These are phyloP conservation scores for Zoanthus sociatus DNA, from an alignment of 92 coral and sea anemone genomes.

Conservation along the genomic window DNA sequence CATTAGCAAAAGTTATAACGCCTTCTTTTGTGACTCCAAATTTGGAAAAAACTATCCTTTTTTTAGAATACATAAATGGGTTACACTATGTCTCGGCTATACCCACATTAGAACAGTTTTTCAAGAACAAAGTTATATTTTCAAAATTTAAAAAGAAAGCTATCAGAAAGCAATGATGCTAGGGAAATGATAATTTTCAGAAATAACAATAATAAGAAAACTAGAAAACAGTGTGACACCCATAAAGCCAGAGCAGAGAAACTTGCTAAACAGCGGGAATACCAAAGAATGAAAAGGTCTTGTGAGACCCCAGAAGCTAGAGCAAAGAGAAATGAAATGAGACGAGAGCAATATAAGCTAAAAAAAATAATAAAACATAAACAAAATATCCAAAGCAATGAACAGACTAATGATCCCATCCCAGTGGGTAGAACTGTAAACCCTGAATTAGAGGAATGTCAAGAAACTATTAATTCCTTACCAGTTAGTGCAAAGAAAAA, in stretches of 20 bases:
- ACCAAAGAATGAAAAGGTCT: conserved; percentile 47
- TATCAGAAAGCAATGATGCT: conserved; percentile 52
- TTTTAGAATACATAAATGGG: conserved; percentile 43
- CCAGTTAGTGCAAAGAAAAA: conserved; percentile 30
- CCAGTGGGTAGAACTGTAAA: conserved; percentile 36
- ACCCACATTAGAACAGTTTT: neutral
- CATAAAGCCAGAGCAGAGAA: conserved; percentile 27
- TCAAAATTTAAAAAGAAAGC: conserved; percentile 54
- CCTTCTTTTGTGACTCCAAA: conserved; percentile 23
- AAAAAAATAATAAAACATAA: conserved; percentile 28
- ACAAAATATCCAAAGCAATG: conserved; percentile 26
- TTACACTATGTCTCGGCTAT: conserved; percentile 54
- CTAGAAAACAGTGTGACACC: conserved; percentile 30
- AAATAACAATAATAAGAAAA: conserved; percentile 39
- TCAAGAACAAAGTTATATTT: conserved; percentile 17
- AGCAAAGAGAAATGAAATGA: conserved; percentile 48
- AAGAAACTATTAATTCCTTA: conserved; percentile 16
- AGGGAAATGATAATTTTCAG: conserved; percentile 44
- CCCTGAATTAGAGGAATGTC: conserved; percentile 40
- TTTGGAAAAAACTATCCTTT: conserved; percentile 43
- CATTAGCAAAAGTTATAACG: conserved; percentile 57
- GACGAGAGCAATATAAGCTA: conserved; percentile 41
- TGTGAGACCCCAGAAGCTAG: conserved; percentile 46
- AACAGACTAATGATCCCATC: conserved; percentile 35
- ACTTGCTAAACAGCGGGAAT: conserved; percentile 46